These are phyloP conservation scores for Sebastes itinus DNA, from an alignment of 2,797 vertebrate genomes.

Conservation along the genomic window DNA sequence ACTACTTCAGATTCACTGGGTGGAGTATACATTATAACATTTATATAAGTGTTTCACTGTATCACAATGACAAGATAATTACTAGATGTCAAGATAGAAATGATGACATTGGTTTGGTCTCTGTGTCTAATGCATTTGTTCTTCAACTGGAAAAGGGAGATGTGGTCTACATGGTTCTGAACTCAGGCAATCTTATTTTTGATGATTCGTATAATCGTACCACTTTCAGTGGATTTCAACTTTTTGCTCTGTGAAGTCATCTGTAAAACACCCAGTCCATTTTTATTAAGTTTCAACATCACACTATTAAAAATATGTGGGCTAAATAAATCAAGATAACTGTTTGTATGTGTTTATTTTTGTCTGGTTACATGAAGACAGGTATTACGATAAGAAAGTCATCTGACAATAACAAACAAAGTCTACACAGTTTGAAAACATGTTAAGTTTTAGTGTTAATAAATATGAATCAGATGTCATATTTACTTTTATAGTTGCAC, in stretches of 20 bases:
- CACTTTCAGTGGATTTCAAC: conserved; percentile 34
- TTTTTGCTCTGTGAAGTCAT: not conserved
- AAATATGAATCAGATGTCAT: not conserved
- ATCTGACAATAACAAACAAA: not conserved
- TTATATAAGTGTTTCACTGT: not conserved
- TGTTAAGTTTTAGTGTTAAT: not conserved
- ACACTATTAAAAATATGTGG: not conserved
- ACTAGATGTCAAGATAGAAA: fast-evolving
- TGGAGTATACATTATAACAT: no score
- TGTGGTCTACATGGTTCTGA: not conserved
- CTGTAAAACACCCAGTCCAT: not conserved
- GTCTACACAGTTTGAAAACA: no score
- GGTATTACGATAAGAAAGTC: not conserved
- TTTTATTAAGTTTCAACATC: not conserved
- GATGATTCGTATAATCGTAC: not conserved
- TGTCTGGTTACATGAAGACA: not conserved
- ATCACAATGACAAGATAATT: not conserved
- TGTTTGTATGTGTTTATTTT: not conserved
- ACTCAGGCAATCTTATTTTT: fast-evolving
- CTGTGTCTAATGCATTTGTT: not conserved
- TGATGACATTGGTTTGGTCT: fast-evolving
- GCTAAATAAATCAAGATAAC: not conserved
- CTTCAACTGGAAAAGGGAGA: conserved; percentile 27
- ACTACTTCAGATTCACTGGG: conserved; percentile 12
- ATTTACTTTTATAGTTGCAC: not conserved